Conservation (phyloP, 1,140 invertebrate species). For the Oedothorax gibbosus region DNA sequence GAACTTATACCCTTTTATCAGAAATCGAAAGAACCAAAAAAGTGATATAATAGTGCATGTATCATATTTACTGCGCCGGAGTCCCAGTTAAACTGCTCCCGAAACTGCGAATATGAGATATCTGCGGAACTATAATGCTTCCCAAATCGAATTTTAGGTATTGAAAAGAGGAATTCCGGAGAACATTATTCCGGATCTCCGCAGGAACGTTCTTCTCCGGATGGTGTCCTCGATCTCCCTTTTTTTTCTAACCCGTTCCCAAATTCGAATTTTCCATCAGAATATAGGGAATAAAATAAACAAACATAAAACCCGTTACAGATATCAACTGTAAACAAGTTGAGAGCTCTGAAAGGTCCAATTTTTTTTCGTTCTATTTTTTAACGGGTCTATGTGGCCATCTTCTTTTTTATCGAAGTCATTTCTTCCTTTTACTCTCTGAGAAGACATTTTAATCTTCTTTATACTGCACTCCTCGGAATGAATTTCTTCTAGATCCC, state of each 20-base stretch:
- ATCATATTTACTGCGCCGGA: constrained; percentile 42
- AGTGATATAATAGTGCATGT: constrained; percentile 32
- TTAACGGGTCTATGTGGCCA: not conserved
- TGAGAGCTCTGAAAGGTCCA: constrained; percentile 37
- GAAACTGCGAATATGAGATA: constrained; percentile 53
- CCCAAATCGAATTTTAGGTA: constrained; percentile 54
- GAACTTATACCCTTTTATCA: too few relatives aligned
- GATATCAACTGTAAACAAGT: constrained; percentile 56
- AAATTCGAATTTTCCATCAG: constrained; percentile 49
- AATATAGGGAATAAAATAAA: constrained; percentile 48
- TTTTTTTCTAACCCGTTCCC: constrained; percentile 11
- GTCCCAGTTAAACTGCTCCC: constrained; percentile 25
- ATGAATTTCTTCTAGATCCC: constrained; percentile 56
- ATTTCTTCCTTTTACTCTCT: constrained; percentile 30
- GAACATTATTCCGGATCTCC: constrained; percentile 39
- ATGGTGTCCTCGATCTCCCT: constrained; percentile 20
- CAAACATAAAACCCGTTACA: constrained; percentile 33
- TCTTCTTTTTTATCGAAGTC: constrained; percentile 16
- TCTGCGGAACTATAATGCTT: constrained; percentile 35
- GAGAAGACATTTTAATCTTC: constrained; percentile 60
- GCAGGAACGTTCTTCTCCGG: not conserved
- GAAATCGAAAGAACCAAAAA: constrained; percentile 5
- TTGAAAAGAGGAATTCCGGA: constrained; percentile 48
- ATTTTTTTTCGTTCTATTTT: constrained; percentile 15
- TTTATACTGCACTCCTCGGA: constrained; percentile 59